A percentile compares a stretch with the other conserved stretches of the same genome.
phyloP scores from a whole-genome alignment of 2,888 invertebrate genomes.

The Epinotia ramella region DNA sequence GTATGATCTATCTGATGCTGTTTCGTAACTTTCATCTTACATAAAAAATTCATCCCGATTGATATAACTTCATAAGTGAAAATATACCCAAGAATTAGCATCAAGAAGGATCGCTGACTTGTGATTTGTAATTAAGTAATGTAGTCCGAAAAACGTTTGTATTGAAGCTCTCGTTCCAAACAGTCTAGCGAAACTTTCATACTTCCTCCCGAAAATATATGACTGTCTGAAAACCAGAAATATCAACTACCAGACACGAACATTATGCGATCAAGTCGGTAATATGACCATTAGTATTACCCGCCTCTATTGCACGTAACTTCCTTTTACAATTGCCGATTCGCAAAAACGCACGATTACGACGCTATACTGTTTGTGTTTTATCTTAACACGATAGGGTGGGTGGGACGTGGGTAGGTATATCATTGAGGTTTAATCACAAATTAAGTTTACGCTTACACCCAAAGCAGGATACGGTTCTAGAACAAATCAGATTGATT shows the following conservation, averaged over 20 bases:
- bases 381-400: slow-evolving; percentile 39
- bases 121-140: too few relatives aligned
- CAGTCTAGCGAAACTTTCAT: background rate
- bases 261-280: slow-evolving; percentile 40
- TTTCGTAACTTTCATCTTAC: background rate
- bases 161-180: background rate
- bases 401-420: background rate
- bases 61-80: background rate
- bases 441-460: background rate
- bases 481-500: background rate
- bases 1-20: background rate
- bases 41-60: background rate
- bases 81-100: background rate
- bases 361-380: slow-evolving; percentile 9
- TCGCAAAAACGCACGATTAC: slow-evolving; percentile 37
- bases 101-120: background rate
- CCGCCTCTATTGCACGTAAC: slow-evolving; percentile 39
- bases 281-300: slow-evolving; percentile 45
- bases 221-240: slow-evolving; percentile 34
- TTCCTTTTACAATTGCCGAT: slow-evolving; percentile 40
- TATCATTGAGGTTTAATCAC: background rate
- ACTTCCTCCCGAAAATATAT: background rate
- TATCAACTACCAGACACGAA: slow-evolving; percentile 34
- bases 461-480: background rate
- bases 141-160: background rate